Base-by-base conservation (phyloP, 2,113 vertebrate species). In the Onychostoma macrolepis region DNA sequence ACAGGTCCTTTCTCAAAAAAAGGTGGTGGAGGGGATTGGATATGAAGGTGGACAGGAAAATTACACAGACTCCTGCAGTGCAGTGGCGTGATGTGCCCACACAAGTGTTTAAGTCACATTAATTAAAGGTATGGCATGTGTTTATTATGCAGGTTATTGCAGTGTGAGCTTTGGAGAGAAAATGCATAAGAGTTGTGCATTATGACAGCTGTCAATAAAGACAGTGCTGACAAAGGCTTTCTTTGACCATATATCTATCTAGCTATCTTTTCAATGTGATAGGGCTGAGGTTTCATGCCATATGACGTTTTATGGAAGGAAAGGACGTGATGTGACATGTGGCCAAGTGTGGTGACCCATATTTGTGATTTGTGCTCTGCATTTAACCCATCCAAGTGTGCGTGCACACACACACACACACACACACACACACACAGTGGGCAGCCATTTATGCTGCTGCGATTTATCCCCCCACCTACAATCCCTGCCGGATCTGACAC, bases 1-100 rank as follows among this genome's bases (percentile, higher is more conserved):
- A 74, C 84, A 83, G 80, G 48, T 72, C 84, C 36, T 86, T 75
- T 86, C 4, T 9, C 61, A 45, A 24, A 65, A 33, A 48, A 82
- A 26, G 6, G 19, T 48, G 53, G 26, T 30, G 63, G 3, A n/a
- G 53, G 56, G 8, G 30, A 56, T 41, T 7, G 33, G 69, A 77
- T 67, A 58, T 84, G 28, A 48, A 67, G 2, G 48, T n/a, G 33
- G 6, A 26, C 12, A 26, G 41, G 61, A 17, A 36, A 81, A 81
- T 28, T 36, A 75, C 15, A n/a, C 15, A 56, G 28, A 72, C 26
- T 86, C 50, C 45, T 71, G 61, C 11, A 56, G 56, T 8, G 26
- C 65, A 76, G 69, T 74, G 45, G 50, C 6, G 76, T 43, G 11
- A 19, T 33, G 63, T 65, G 63, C 63, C 63, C 63, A 65, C 63